A percentile compares a stretch with the other conserved stretches of the same genome.
phyloP scores from a whole-genome alignment of 2,888 invertebrate species.

The Acrocyrtus sp. region DNA sequence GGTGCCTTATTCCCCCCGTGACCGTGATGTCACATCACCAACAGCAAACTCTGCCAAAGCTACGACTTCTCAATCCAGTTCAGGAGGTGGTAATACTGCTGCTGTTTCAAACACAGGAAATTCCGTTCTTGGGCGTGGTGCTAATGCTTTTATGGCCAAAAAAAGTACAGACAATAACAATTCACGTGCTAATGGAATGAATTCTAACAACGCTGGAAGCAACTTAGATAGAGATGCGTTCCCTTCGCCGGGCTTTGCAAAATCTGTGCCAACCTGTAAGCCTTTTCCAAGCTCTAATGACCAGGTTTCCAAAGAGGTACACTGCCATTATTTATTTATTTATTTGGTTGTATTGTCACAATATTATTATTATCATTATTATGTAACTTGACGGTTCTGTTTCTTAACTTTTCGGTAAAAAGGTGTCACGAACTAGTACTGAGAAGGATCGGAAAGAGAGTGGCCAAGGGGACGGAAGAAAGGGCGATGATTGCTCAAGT shows the following conservation, averaged over 20 bases:
- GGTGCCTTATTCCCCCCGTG: slow-evolving; percentile 59
- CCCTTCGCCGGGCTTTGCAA: slow-evolving; percentile 60
- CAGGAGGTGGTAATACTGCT: slow-evolving; percentile 24
- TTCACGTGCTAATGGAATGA: slow-evolving; percentile 46
- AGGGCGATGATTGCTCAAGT: slow-evolving; percentile 63
- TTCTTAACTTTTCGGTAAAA: neutral
- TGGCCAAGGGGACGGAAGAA: slow-evolving; percentile 56
- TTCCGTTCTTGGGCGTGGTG: slow-evolving; percentile 52
- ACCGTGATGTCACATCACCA: slow-evolving; percentile 53
- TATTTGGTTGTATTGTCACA: neutral
- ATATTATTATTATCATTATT: too few species aligned
- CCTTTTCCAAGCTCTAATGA: slow-evolving; percentile 62
- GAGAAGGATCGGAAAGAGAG: slow-evolving; percentile 53
- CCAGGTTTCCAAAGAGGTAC: slow-evolving; percentile 61
- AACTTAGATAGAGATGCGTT: slow-evolving; percentile 61
- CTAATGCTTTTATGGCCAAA: slow-evolving; percentile 57
- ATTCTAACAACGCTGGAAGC: slow-evolving; percentile 36
- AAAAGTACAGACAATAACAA: slow-evolving; percentile 55
- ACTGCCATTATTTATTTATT: neutral
- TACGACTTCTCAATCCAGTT: slow-evolving; percentile 39
- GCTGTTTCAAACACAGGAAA: slow-evolving; percentile 25
- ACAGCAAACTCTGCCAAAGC: slow-evolving; percentile 55
- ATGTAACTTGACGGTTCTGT: neutral
- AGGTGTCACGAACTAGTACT: slow-evolving; percentile 56
- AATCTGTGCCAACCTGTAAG: slow-evolving; percentile 63